phyloP scores from a whole-genome alignment of 1,140 invertebrate genomes.

The Formica exsecta region DNA sequence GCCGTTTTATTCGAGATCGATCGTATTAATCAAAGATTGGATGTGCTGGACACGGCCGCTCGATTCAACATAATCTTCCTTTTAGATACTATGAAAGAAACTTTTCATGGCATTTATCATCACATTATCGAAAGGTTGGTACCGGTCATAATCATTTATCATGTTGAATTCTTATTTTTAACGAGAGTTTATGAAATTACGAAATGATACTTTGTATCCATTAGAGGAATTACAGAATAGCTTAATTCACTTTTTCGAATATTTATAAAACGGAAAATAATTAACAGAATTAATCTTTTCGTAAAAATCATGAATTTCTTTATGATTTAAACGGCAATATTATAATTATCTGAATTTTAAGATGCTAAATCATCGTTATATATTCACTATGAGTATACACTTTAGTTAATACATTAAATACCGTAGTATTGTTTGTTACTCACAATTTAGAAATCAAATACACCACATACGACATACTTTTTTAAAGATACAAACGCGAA shows the following conservation, averaged over 20 bases:
- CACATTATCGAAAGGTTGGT: conserved; percentile 83
- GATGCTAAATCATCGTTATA: background rate
- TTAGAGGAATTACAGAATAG: background rate
- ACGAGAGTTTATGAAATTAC: background rate
- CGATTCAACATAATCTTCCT: conserved; percentile 85
- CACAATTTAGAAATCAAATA: conserved; percentile 17
- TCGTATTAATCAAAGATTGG: conserved; percentile 84
- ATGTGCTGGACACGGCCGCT: conserved; percentile 82
- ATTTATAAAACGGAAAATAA: background rate
- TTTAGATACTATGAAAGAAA: conserved; percentile 81
- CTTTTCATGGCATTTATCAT: conserved; percentile 84
- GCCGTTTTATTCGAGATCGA: conserved; percentile 87
- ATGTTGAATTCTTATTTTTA: background rate
- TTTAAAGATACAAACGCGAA: conserved; percentile 85
- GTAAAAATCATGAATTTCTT: background rate
- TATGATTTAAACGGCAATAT: background rate
- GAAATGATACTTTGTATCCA: background rate
- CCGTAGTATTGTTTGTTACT: background rate
- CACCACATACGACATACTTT: background rate
- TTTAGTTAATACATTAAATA: too few relatives aligned
- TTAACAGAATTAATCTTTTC: background rate
- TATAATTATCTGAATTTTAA: background rate
- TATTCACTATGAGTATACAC: too few relatives aligned
- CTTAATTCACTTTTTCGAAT: background rate
- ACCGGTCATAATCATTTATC: background rate